Conservation (phyloP, 92 coral and sea anemone species). For the Isaurus tuberculatus region DNA sequence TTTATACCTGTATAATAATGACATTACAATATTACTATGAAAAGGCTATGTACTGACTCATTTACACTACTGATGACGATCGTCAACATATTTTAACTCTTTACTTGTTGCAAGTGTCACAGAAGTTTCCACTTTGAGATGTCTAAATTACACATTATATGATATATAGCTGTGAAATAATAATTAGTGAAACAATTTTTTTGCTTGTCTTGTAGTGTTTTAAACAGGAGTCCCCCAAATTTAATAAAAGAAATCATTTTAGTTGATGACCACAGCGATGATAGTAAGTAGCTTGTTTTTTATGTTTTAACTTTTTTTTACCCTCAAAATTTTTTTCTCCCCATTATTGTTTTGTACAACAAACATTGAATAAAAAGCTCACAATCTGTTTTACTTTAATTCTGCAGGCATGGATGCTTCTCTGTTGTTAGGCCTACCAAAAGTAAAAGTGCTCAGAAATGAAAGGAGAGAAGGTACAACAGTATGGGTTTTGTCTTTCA, state of each 20-base stretch:
- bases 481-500: background rate
- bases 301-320: background rate
- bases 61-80: too few relatives aligned
- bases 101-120: too few relatives aligned
- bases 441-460: slow-evolving; percentile 90
- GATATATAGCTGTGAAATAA: too few relatives aligned
- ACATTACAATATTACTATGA: too few relatives aligned
- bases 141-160: too few relatives aligned
- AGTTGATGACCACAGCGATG: slow-evolving; percentile 94
- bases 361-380: too few relatives aligned
- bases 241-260: slow-evolving; percentile 87
- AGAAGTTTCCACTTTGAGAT: too few relatives aligned
- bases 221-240: slow-evolving; percentile 91
- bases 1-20: too few relatives aligned
- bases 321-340: background rate
- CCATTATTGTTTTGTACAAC: background rate
- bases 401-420: slow-evolving; percentile 83
- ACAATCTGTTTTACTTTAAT: background rate
- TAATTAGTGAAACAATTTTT: background rate
- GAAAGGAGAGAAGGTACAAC: slow-evolving; percentile 97
- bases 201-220: slow-evolving; percentile 71
- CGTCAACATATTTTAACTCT: too few relatives aligned
- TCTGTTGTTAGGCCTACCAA: slow-evolving; percentile 83
- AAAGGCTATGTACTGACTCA: too few relatives aligned
- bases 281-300: slow-evolving; percentile 67